Evolutionary conservation across 2,797 vertebrate species (phyloP), one percentile per base, ranked within the genome.

Genomic region (Valencia hispanica): DNA sequence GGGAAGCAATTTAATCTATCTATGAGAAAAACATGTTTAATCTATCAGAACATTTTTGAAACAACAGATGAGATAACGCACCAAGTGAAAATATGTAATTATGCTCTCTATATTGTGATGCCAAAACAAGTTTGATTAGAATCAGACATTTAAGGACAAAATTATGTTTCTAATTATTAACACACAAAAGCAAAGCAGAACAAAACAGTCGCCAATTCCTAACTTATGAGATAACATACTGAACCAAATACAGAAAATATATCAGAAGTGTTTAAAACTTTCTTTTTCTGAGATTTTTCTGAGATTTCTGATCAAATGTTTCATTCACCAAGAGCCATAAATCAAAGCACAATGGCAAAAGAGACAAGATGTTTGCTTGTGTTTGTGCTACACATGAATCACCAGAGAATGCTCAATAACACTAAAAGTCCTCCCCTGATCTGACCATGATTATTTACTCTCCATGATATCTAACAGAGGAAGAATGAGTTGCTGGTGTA

Each of bases 351-450:
- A 8, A 63, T 68, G 30, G 73, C 12, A 32, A 27, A 9, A 63
- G 32, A 66, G 48, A 73, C 53, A 74, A 79, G 81, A 84, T 74
- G 79, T 90, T 88, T 83, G 81, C 43, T 70, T 73, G 68, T 76
- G 70, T 75, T 86, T 81, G 88, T 75, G 72, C 68, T 85, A 61
- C 66, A 73, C 77, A 89, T 89, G 86, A 47, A 83, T 91, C 93
- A 92, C 83, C 80, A 6, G 92, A 91, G 93, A 95, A 94, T 94
- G 90, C 86, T 93, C 82, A 59, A 88, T 43, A 92, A 92, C 84
- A 93, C 88, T 84, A 94, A 93, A 90, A 93, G 85, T 93, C 89
- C 92, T 93, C 93, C 93, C 88, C 75, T 88, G 75, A 79, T 78
- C 79, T 84, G 57, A 84, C 79, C 73, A 73, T 81, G 86, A 91